These are phyloP conservation scores for Columba guinea DNA, from an alignment of 2,797 vertebrate genomes.

Conservation along the genomic window DNA sequence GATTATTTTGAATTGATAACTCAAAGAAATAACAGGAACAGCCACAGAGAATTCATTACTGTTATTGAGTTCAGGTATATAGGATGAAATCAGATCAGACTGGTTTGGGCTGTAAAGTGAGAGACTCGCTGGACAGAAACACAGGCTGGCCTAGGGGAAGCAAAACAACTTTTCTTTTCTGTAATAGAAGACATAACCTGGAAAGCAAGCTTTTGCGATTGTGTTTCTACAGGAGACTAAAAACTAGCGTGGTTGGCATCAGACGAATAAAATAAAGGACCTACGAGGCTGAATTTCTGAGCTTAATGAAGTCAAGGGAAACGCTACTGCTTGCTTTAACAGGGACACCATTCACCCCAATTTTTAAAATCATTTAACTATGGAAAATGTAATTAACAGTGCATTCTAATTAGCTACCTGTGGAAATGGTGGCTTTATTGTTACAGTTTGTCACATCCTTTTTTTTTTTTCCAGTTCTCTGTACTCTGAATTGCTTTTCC, in stretches of 20 bases:
- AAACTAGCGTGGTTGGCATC: neutral
- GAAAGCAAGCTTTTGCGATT: neutral
- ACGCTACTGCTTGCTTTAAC: neutral
- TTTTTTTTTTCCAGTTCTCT: neutral
- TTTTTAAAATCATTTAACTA: slow-evolving; percentile 41
- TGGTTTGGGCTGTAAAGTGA: slow-evolving; percentile 29
- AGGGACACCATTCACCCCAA: neutral
- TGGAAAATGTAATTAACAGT: slow-evolving; percentile 49
- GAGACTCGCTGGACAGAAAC: neutral
- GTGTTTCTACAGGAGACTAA: neutral
- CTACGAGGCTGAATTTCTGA: neutral
- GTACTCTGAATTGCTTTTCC: neutral
- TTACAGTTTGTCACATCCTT: neutral
- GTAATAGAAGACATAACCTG: neutral
- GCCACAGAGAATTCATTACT: neutral
- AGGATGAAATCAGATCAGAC: slow-evolving; percentile 22
- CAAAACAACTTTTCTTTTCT: neutral
- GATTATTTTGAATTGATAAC: slow-evolving; percentile 22
- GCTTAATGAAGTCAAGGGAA: neutral
- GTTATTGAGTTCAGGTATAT: neutral
- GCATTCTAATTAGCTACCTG: slow-evolving; percentile 10
- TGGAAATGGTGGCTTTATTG: neutral
- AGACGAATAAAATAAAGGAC: neutral
- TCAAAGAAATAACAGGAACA: neutral
- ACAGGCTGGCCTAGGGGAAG: neutral